These are phyloP conservation scores for Cryptocheilus praepositus DNA, from an alignment of 2,888 invertebrate species.

Conservation along the genomic window DNA sequence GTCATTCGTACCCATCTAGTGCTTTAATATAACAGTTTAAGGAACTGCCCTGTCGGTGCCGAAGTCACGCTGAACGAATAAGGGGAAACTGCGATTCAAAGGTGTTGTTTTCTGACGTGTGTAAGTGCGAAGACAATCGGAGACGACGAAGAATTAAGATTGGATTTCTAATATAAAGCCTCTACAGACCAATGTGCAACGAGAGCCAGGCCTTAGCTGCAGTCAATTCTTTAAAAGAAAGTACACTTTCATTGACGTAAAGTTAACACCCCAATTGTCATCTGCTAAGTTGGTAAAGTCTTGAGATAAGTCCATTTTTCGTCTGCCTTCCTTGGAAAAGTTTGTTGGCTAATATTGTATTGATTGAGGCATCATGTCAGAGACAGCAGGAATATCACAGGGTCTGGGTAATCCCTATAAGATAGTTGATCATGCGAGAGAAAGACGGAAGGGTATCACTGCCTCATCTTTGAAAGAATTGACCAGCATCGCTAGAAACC, in stretches of 20 bases:
- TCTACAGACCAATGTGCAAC: constrained; percentile 48
- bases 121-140: no score
- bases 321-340: background rate
- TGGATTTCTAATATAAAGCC: background rate
- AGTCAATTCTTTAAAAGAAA: constrained; percentile 36
- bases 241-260: constrained; percentile 27
- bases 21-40: constrained; percentile 13
- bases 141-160: background rate
- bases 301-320: background rate
- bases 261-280: constrained; percentile 8
- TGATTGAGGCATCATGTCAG: constrained; percentile 47
- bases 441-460: constrained; percentile 88
- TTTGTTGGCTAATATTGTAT: constrained; percentile 11
- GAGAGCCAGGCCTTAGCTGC: constrained; percentile 48
- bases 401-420: constrained; percentile 82
- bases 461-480: constrained; percentile 87
- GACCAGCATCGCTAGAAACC: constrained; percentile 84
- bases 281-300: background rate
- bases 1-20: constrained; percentile 5
- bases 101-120: background rate
- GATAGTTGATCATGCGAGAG: constrained; percentile 87
- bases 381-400: constrained; percentile 57
- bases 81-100: no score
- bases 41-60: background rate
- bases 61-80: background rate